These are phyloP conservation scores for Microcebus tavaratra DNA, from an alignment of 2,113 vertebrate species.

Conservation along the genomic window DNA sequence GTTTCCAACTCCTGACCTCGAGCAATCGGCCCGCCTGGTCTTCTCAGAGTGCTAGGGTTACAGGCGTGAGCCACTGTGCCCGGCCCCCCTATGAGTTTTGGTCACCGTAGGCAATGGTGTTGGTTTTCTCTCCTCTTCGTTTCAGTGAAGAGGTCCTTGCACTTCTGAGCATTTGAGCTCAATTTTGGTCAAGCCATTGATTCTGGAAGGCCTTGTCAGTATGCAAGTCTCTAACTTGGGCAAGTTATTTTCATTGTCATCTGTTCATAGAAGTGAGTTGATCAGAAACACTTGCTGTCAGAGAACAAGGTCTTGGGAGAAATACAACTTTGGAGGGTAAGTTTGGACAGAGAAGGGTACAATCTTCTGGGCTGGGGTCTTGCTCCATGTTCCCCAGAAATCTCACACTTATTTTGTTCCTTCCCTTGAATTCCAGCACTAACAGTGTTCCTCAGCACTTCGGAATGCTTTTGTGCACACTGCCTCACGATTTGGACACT, in stretches of 20 bases:
- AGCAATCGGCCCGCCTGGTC: no score
- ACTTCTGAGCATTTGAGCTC: not conserved
- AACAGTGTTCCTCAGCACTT: not conserved
- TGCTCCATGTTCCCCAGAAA: not conserved
- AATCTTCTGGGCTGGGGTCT: not conserved
- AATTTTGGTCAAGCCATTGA: not conserved
- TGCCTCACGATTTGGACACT: not conserved
- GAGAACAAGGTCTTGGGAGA: not conserved
- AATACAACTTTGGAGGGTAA: not conserved
- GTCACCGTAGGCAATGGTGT: not conserved
- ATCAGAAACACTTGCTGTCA: not conserved
- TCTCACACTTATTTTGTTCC: not conserved
- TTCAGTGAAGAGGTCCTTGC: not conserved
- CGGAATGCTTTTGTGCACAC: accelerated
- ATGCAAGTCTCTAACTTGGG: not conserved
- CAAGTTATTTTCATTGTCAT: not conserved
- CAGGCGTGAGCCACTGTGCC: no score
- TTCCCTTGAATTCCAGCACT: not conserved
- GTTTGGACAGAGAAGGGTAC: not conserved
- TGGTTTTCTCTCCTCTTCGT: not conserved
- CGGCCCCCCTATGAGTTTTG: not conserved
- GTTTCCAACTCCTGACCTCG: no score
- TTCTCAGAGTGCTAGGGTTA: no score
- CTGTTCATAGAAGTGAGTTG: not conserved
- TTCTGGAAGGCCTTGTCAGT: not conserved